phyloP scores from a whole-genome alignment of 1,140 invertebrate genomes.

The Calosoma granatense region DNA sequence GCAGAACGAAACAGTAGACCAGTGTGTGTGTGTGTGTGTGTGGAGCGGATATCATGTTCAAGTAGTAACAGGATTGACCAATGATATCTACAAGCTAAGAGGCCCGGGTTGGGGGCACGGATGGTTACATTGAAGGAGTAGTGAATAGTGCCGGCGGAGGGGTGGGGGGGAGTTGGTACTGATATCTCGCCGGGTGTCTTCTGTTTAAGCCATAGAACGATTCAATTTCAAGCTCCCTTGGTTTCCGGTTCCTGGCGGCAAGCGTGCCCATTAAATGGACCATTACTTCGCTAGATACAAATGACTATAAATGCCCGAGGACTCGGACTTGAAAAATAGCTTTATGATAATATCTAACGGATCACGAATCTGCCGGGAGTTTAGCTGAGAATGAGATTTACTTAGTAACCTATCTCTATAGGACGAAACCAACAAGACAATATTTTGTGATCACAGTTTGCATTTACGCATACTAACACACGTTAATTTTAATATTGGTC shows the following conservation, averaged over 20 bases:
- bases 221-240: constrained; percentile 8
- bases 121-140: not conserved
- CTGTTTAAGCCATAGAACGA: constrained; percentile 8
- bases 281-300: constrained; percentile 1
- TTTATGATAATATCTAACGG: constrained; percentile 6
- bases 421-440: not conserved
- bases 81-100: too few species aligned
- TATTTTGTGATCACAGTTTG: not conserved
- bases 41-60: too few species aligned
- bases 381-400: constrained; percentile 8
- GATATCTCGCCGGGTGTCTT: constrained; percentile 4
- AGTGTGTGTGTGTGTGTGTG: too few species aligned
- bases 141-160: not conserved
- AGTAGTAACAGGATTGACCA: too few species aligned
- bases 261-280: constrained; percentile 7
- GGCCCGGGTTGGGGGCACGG: not conserved
- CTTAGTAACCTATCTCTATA: not conserved
- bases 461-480: not conserved
- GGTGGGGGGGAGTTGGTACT: not conserved
- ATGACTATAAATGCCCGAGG: constrained; percentile 5
- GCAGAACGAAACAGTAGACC: too few species aligned
- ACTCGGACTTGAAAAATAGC: constrained; percentile 2
- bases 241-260: constrained; percentile 7
- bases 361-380: not conserved
- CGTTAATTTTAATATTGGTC: too few species aligned